phyloP scores from a whole-genome alignment of 2,888 invertebrate species.

The Drosophila phalerata region DNA sequence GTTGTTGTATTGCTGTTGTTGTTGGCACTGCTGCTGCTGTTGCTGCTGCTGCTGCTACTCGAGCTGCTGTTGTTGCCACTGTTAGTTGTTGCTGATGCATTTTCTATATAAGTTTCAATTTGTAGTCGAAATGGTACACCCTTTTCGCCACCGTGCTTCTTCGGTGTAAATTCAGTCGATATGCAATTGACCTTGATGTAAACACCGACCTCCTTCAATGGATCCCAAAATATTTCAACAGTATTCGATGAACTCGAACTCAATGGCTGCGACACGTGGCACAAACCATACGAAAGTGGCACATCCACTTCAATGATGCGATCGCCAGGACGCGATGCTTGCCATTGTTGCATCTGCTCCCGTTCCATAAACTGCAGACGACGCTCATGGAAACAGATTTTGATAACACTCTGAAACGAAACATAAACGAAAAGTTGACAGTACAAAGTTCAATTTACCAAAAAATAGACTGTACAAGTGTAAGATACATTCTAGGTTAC shows the following conservation, averaged over 20 bases:
- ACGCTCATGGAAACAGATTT: slow-evolving; percentile 98
- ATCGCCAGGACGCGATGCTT: slow-evolving; percentile 94
- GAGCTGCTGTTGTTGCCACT: slow-evolving; percentile 2
- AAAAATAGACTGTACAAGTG: neutral
- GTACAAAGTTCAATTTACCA: slow-evolving; percentile 41
- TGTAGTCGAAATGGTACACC: slow-evolving; percentile 98
- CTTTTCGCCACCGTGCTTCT: slow-evolving; percentile 99
- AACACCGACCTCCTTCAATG: slow-evolving; percentile 97
- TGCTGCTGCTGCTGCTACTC: slow-evolving; percentile 25
- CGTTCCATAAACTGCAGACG: slow-evolving; percentile 97
- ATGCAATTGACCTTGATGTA: slow-evolving; percentile 98
- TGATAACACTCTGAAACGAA: slow-evolving; percentile 91
- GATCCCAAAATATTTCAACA: slow-evolving; percentile 97
- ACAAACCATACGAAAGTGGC: slow-evolving; percentile 96
- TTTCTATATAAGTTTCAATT: slow-evolving; percentile 91
- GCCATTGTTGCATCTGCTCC: slow-evolving; percentile 97
- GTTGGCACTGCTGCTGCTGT: slow-evolving; percentile 36
- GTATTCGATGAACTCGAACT: slow-evolving; percentile 90
- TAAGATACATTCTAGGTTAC: slow-evolving; percentile 4
- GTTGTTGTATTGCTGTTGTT: slow-evolving; percentile 34
- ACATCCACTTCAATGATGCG: slow-evolving; percentile 97
- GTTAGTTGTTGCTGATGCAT: slow-evolving; percentile 39
- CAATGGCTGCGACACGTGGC: slow-evolving; percentile 91
- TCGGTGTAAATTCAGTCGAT: slow-evolving; percentile 98
- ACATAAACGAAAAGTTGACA: neutral